Evolutionary conservation across 2,888 invertebrate species (phyloP).

Genomic region (Drosophila vallismaia): DNA sequence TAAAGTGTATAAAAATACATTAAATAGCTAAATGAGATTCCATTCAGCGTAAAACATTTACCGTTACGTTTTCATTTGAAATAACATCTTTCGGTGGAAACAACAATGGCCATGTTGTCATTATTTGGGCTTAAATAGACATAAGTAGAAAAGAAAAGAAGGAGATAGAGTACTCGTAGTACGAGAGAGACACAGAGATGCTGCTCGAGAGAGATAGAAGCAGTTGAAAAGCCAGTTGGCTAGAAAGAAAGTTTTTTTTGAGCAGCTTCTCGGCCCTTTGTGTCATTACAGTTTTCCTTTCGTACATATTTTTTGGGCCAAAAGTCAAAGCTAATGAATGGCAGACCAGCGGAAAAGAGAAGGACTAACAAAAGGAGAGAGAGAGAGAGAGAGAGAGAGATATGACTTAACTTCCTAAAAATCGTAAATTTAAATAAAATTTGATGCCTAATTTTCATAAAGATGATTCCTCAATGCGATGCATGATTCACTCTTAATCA

Average conservation of each 20-base stretch:
- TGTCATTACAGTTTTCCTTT: slow-evolving; percentile 2
- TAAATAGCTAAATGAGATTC: not conserved
- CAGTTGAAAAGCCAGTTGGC: slow-evolving; percentile 1
- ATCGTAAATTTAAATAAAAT: not conserved
- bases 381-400: not conserved
- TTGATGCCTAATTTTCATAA: slow-evolving; percentile 9
- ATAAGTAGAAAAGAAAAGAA: not conserved
- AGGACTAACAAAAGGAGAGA: not conserved
- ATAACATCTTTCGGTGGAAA: slow-evolving; percentile 17
- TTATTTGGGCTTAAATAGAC: slow-evolving; percentile 23
- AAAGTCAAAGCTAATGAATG: slow-evolving; percentile 21
- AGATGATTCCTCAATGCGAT: not conserved
- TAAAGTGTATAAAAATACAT: not conserved
- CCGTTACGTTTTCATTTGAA: slow-evolving; percentile 9
- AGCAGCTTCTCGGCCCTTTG: slow-evolving; percentile 5
- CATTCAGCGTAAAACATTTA: not conserved
- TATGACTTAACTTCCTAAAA: too few relatives aligned
- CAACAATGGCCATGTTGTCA: slow-evolving; percentile 6
- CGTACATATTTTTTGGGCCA: not conserved
- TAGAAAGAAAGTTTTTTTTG: not conserved
- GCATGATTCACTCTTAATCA: slow-evolving; percentile 6
- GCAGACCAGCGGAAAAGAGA: not conserved
- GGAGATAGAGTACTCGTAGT: not conserved
- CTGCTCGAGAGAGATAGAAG: not conserved
- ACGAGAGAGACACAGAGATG: not conserved